A percentile compares a stretch with the other conserved stretches of the same genome.
Evolutionary conservation across 2,888 invertebrate genomes (phyloP).

Genomic region (Tipula vernalis): DNA sequence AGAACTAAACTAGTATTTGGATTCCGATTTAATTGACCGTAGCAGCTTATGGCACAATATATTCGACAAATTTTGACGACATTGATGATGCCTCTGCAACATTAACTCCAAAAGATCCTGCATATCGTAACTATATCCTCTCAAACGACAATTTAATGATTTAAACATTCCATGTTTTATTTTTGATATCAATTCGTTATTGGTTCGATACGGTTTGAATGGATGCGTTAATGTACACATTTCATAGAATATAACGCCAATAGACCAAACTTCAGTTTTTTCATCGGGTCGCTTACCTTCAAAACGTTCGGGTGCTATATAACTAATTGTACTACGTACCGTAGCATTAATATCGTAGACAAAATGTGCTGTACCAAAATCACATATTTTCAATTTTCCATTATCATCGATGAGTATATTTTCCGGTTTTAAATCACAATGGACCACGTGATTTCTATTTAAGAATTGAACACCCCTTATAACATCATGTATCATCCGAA

Average conservation of each 20-base stretch:
- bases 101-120: background rate
- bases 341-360: background rate
- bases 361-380: slow-evolving; percentile 20
- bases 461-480: slow-evolving; percentile 32
- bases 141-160: background rate
- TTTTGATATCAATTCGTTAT: background rate
- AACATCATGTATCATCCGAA: slow-evolving; percentile 29
- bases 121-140: background rate
- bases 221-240: slow-evolving; percentile 24
- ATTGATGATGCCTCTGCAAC: background rate
- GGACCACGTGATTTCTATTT: slow-evolving; percentile 27
- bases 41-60: background rate
- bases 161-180: background rate
- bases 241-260: slow-evolving; percentile 54
- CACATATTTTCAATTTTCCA: slow-evolving; percentile 17
- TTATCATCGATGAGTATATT: slow-evolving; percentile 16
- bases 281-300: slow-evolving; percentile 48
- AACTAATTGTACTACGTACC: slow-evolving; percentile 44
- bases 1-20: no score
- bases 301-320: slow-evolving; percentile 53
- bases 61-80: background rate
- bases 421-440: slow-evolving; percentile 19
- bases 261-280: slow-evolving; percentile 52
- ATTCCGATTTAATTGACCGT: no score
- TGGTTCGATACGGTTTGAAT: background rate